phyloP scores from a whole-genome alignment of 2,888 invertebrate genomes.

The Drosophila nigritarsus region DNA sequence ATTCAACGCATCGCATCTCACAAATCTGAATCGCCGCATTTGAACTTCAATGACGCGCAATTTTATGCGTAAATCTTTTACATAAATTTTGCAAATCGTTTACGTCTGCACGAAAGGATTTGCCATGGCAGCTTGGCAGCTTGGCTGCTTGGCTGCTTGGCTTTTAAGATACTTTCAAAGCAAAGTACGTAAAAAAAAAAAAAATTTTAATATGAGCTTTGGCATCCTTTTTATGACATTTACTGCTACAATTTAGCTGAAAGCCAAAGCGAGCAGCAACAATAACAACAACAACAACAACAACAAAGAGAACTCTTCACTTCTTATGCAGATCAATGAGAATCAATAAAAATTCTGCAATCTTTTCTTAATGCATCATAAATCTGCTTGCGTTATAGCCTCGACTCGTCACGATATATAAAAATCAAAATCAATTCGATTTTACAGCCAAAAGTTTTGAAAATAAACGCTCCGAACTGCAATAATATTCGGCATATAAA shows the following conservation, averaged over 20 bases:
- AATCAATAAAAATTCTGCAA: conserved; percentile 63
- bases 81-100: conserved; percentile 75
- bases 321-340: conserved; percentile 65
- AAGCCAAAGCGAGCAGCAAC: conserved; percentile 13
- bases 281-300: conserved; percentile 15
- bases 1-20: conserved; percentile 15
- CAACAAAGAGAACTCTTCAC: conserved; percentile 32
- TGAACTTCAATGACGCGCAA: conserved; percentile 79
- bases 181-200: conserved; percentile 54
- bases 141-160: conserved; percentile 41
- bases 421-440: conserved; percentile 47
- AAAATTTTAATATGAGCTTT: conserved; percentile 68
- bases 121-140: conserved; percentile 34
- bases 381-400: conserved; percentile 45
- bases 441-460: conserved; percentile 21
- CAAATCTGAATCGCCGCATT: conserved; percentile 69
- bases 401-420: conserved; percentile 11
- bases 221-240: conserved; percentile 69
- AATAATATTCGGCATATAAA: conserved; percentile 25
- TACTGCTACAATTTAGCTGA: conserved; percentile 65
- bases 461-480: conserved; percentile 2
- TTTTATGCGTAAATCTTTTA: conserved; percentile 80
- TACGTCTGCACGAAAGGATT: conserved; percentile 76
- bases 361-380: conserved; percentile 61
- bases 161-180: conserved; percentile 63